Conservation (phyloP, 2,888 invertebrate genomes). For the Ischnura elegans region DNA sequence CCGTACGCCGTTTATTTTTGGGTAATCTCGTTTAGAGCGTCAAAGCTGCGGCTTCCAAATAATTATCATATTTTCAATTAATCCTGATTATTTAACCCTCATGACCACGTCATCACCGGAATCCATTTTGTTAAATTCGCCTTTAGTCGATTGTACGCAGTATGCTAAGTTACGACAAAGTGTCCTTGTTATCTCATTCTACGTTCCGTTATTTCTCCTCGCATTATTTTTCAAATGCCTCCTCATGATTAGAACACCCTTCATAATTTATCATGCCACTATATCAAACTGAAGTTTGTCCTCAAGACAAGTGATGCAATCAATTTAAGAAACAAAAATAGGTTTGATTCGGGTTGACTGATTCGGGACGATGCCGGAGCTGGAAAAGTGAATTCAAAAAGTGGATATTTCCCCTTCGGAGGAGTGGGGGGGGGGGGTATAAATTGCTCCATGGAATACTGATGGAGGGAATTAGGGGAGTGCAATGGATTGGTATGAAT, state of each 20-base stretch:
- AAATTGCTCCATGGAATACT: neutral
- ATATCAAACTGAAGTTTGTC: neutral
- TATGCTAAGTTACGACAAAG: neutral
- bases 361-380: neutral
- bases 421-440: neutral
- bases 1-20: neutral
- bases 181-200: neutral
- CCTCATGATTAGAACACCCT: neutral
- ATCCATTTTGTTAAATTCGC: neutral
- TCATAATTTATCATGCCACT: neutral
- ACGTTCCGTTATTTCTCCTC: no score
- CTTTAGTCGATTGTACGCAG: neutral
- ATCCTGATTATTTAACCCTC: neutral
- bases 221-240: neutral
- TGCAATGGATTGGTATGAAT: neutral
- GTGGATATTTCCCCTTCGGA: neutral
- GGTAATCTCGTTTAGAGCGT: neutral
- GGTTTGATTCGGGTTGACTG: neutral
- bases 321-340: neutral
- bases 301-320: neutral
- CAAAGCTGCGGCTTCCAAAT: neutral
- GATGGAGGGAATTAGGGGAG: neutral
- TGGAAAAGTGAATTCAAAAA: neutral
- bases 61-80: neutral
- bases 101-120: neutral